phyloP scores from a whole-genome alignment of 1,140 invertebrate species.

The Pseudomyrmex cubaensis region DNA sequence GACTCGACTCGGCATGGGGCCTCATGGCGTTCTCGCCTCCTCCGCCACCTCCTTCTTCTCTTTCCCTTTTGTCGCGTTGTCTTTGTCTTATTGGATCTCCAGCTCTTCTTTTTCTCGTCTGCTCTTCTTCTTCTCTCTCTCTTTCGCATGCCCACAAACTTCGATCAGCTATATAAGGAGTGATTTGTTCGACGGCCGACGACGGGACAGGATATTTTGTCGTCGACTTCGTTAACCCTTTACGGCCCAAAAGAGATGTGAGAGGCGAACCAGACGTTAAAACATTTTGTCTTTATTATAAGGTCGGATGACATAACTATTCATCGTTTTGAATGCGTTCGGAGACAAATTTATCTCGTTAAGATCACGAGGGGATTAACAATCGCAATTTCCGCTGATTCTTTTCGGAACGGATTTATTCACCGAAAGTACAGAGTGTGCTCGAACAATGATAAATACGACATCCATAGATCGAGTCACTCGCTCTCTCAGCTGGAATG shows the following conservation, averaged over 20 bases:
- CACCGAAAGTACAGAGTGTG: constrained; percentile 7
- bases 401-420: constrained; percentile 23
- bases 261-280: not conserved
- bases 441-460: constrained; percentile 32
- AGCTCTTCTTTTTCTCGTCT: not conserved
- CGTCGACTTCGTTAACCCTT: constrained; percentile 38
- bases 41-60: constrained; percentile 9
- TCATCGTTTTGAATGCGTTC: not conserved
- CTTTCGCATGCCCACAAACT: constrained; percentile 60
- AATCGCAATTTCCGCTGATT: constrained; percentile 26
- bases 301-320: not conserved
- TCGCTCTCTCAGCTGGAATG: constrained; percentile 40
- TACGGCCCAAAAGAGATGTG: not conserved
- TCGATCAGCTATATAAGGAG: constrained; percentile 70
- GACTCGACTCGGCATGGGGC: constrained; percentile 69
- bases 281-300: constrained; percentile 8
- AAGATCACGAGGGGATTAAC: constrained; percentile 9
- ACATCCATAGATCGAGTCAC: constrained; percentile 9
- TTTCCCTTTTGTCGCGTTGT: constrained; percentile 3
- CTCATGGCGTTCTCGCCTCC: constrained; percentile 46
- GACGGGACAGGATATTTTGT: constrained; percentile 44
- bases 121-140: constrained; percentile 25
- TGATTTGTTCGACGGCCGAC: constrained; percentile 62
- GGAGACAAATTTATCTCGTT: not conserved
- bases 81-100: constrained; percentile 24